Percentiles rank a stretch among this genome's conserved stretches.
These are phyloP conservation scores for Corythornis leucogaster DNA, from an alignment of 2,797 vertebrate species.

Conservation along the genomic window DNA sequence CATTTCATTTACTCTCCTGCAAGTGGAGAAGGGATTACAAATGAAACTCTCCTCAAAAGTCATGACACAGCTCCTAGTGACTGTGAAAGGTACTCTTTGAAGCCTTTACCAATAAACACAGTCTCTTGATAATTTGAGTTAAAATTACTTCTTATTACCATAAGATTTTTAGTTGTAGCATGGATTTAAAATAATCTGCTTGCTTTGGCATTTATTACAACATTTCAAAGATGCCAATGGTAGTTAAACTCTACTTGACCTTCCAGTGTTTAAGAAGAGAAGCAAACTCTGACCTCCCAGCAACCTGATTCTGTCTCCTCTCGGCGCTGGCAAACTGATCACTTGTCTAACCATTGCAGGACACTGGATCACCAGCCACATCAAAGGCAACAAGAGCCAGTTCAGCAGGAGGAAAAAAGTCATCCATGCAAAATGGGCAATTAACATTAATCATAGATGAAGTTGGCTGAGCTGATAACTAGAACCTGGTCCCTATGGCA, in stretches of 20 bases:
- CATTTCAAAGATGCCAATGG: constrained; percentile 66
- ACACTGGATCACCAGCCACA: constrained; percentile 73
- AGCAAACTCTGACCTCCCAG: constrained; percentile 66
- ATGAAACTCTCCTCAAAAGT: neutral
- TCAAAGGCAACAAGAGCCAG: constrained; percentile 77
- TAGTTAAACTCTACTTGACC: constrained; percentile 81
- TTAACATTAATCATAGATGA: constrained; percentile 80
- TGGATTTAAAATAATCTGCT: constrained; percentile 57
- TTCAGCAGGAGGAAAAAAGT: constrained; percentile 49
- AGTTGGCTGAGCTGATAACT: constrained; percentile 60
- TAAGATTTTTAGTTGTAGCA: constrained; percentile 3
- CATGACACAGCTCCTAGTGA: neutral
- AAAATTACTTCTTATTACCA: neutral
- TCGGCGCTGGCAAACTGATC: constrained; percentile 68
- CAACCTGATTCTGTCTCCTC: constrained; percentile 75
- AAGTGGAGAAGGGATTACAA: neutral
- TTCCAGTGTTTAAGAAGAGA: constrained; percentile 64
- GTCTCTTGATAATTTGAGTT: neutral
- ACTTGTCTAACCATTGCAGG: constrained; percentile 72
- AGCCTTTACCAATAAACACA: neutral
- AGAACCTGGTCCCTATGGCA: constrained; percentile 53
- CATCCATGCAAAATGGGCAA: constrained; percentile 75
- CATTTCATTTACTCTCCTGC: neutral
- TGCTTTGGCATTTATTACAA: constrained; percentile 69
- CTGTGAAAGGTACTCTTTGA: neutral